Percentiles rank a stretch among this genome's conserved stretches.
Evolutionary conservation across 2,113 vertebrate species (phyloP).

Genomic region (Syngnathus floridae): DNA sequence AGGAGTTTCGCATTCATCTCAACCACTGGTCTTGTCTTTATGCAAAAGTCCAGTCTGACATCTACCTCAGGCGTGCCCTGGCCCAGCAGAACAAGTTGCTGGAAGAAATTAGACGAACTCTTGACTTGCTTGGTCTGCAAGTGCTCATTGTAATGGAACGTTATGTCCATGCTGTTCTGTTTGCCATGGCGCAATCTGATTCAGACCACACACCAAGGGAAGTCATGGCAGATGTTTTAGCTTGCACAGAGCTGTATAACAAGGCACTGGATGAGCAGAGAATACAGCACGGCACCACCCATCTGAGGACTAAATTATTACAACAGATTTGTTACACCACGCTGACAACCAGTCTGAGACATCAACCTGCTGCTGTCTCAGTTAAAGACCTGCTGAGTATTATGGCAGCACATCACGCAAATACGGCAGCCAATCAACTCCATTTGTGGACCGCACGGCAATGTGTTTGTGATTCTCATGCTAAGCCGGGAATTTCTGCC

Average conservation of each 20-base stretch:
- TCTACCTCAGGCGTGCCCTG: slow-evolving; percentile 35
- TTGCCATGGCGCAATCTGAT: slow-evolving; percentile 32
- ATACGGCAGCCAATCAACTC: slow-evolving; percentile 44
- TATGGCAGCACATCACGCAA: slow-evolving; percentile 51
- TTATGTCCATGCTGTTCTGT: slow-evolving; percentile 45
- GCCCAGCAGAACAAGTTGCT: slow-evolving; percentile 27
- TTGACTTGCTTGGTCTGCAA: slow-evolving; percentile 51
- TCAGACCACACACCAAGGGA: slow-evolving; percentile 43
- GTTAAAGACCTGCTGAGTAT: slow-evolving; percentile 47
- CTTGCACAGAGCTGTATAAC: slow-evolving; percentile 53
- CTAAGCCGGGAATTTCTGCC: background rate
- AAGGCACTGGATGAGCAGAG: slow-evolving; percentile 48
- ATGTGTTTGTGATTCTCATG: slow-evolving; percentile 3
- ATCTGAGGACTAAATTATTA: slow-evolving; percentile 24
- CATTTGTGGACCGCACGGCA: slow-evolving; percentile 47
- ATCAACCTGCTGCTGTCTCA: slow-evolving; percentile 35
- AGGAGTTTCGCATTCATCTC: slow-evolving; percentile 63
- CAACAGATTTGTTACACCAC: slow-evolving; percentile 11
- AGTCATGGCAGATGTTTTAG: slow-evolving; percentile 58
- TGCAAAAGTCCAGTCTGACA: slow-evolving; percentile 50
- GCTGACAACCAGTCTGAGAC: slow-evolving; percentile 6
- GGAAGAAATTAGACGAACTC: slow-evolving; percentile 29
- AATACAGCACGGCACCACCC: slow-evolving; percentile 22
- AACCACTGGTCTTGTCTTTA: slow-evolving; percentile 58
- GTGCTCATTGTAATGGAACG: slow-evolving; percentile 55